These are phyloP conservation scores for Bradypodion ventrale DNA, from an alignment of 2,797 vertebrate species.

Conservation along the genomic window DNA sequence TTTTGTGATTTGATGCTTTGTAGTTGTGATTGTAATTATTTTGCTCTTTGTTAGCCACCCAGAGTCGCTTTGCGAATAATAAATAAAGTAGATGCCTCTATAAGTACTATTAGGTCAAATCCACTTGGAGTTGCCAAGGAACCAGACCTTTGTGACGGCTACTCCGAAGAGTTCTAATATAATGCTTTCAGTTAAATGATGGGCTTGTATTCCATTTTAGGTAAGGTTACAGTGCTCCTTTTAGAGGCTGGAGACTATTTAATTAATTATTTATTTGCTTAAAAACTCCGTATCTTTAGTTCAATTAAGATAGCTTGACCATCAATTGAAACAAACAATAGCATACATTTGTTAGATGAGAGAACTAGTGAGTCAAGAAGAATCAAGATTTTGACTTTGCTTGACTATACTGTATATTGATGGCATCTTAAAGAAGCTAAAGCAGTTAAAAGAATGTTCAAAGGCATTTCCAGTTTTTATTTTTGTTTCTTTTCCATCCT, in stretches of 20 bases:
- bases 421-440: not conserved
- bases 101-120: slow-evolving; percentile 10
- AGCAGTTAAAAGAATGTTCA: not conserved
- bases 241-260: not conserved
- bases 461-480: not conserved
- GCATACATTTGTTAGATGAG: not conserved
- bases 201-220: not conserved
- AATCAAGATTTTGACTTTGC: not conserved
- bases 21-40: no score
- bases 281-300: not conserved
- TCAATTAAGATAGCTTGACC: not conserved
- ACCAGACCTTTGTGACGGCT: not conserved
- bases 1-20: no score
- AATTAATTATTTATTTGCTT: not conserved
- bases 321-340: not conserved
- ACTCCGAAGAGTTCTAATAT: not conserved
- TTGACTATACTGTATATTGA: not conserved
- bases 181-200: slow-evolving; percentile 18
- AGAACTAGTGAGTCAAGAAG: not conserved
- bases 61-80: no score
- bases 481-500: not conserved
- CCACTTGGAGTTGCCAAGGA: slow-evolving; percentile 2
- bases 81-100: not conserved
- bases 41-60: no score
- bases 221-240: slow-evolving; percentile 5